phyloP scores from a whole-genome alignment of 2,113 vertebrate species.

The Thamnaconus septentrionalis region DNA sequence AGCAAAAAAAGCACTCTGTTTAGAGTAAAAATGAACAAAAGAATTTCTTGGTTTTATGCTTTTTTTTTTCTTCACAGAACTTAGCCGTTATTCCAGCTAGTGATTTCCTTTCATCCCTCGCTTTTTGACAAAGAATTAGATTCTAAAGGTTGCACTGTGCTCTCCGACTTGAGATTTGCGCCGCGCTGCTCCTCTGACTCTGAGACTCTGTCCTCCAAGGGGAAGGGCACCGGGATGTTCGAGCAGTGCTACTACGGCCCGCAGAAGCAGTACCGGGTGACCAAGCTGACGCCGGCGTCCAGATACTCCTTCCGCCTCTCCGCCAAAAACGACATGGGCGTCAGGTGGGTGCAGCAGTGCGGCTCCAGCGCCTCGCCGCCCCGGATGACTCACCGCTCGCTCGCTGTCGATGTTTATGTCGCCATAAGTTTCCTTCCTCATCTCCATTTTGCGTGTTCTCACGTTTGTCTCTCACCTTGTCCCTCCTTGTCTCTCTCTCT shows the following conservation, averaged over 20 bases:
- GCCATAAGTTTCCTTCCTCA: conserved; percentile 36
- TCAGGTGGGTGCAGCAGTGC: conserved; percentile 78
- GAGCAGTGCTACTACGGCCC: conserved; percentile 92
- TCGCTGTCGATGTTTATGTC: conserved; percentile 48
- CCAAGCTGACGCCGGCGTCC: conserved; percentile 91
- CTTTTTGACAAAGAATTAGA: no score
- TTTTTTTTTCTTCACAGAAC: no score
- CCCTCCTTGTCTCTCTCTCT: no score
- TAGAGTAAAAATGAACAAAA: no score
- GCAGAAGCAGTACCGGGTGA: conserved; percentile 94
- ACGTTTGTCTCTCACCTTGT: conserved; percentile 24
- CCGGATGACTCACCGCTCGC: conserved; percentile 2
- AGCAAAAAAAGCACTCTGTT: no score
- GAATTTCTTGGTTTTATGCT: no score
- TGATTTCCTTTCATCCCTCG: no score
- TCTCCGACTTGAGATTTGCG: no score
- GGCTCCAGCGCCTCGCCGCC: neutral
- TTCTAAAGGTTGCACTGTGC: no score
- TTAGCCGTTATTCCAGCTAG: no score
- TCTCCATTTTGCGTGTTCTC: conserved; percentile 38
- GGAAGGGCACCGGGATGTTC: conserved; percentile 86
- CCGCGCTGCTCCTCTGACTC: no score
- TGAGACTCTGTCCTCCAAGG: conserved; percentile 70
- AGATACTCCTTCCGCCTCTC: conserved; percentile 94
- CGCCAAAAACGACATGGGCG: conserved; percentile 94